Evolutionary conservation across 2,113 vertebrate genomes (phyloP).

Genomic region (Chinchilla lanigera): DNA sequence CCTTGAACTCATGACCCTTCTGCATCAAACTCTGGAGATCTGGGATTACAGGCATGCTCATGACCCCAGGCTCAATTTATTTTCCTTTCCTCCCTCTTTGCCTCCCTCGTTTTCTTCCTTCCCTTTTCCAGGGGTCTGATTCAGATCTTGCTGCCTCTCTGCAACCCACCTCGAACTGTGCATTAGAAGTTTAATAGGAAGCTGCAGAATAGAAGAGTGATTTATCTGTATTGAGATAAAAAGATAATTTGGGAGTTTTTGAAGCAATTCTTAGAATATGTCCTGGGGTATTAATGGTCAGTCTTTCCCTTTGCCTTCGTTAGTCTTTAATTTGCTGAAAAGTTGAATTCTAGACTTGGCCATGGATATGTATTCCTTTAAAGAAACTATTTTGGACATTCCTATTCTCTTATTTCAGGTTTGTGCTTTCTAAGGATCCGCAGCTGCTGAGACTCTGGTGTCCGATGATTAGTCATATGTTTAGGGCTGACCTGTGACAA

Average conservation of each 20-base stretch:
- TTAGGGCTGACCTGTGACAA: background rate
- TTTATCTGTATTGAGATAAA: background rate
- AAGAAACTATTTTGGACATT: background rate
- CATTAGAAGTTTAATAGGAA: background rate
- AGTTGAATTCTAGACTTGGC: background rate
- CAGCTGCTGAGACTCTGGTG: background rate
- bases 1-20: background rate
- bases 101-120: background rate
- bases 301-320: background rate
- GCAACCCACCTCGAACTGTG: background rate
- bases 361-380: background rate
- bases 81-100: background rate
- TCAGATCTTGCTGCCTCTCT: background rate
- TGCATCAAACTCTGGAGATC: background rate
- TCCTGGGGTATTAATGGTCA: background rate
- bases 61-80: background rate
- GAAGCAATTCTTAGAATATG: background rate
- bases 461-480: background rate
- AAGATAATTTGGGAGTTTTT: background rate
- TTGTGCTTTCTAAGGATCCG: background rate
- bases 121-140: background rate
- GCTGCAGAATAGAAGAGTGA: background rate
- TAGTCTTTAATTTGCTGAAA: background rate
- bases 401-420: background rate
- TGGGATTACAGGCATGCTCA: background rate